A percentile compares a stretch with the other conserved stretches of the same genome.
phyloP scores from a whole-genome alignment of 2,113 vertebrate species.

The Hippocampus barbouri region DNA sequence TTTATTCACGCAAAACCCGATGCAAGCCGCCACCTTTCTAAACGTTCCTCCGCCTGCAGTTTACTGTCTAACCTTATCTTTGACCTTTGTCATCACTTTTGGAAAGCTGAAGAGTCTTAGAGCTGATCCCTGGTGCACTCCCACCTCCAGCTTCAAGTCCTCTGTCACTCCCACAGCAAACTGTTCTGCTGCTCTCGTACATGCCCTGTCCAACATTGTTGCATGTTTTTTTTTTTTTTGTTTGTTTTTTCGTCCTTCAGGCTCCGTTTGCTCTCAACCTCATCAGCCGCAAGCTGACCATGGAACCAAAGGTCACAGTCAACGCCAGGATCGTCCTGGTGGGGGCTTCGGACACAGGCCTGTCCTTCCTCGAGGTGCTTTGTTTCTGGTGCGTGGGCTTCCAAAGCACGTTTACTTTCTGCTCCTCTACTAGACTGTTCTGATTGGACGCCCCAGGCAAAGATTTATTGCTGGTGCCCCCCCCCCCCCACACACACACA shows the following conservation, averaged over 20 bases:
- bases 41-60: too few relatives aligned
- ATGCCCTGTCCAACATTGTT: neutral
- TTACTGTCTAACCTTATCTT: too few relatives aligned
- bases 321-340: constrained; percentile 88
- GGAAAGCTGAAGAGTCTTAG: neutral
- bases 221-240: constrained; percentile 20
- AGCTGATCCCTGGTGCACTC: neutral
- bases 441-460: neutral
- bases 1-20: too few relatives aligned
- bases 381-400: constrained; percentile 78
- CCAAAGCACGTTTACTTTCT: neutral
- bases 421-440: neutral
- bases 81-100: neutral
- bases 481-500: neutral
- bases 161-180: too few relatives aligned
- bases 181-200: too few relatives aligned
- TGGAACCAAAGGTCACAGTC: constrained; percentile 81
- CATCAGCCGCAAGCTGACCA: constrained; percentile 82
- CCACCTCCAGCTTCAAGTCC: neutral
- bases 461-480: neutral
- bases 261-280: constrained; percentile 79
- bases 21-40: too few relatives aligned
- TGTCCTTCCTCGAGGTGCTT: constrained; percentile 85
- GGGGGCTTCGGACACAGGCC: constrained; percentile 84
- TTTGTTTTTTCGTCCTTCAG: constrained; percentile 54